Evolutionary conservation across 2,888 invertebrate species (phyloP), one percentile per base, ranked within the genome.

Genomic region (Oligia fasciuncula): DNA sequence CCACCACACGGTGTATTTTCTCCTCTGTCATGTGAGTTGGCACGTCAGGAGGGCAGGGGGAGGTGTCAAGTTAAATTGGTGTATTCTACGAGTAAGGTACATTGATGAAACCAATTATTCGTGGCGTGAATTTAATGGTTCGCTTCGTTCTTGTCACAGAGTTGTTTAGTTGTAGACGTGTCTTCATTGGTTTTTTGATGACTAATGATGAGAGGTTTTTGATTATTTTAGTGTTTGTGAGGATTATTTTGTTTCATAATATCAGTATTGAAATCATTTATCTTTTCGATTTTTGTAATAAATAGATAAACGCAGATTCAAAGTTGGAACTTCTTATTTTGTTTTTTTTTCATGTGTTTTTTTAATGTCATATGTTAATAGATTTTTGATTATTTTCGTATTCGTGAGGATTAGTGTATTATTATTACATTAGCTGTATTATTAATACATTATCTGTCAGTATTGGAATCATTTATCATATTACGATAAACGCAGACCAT

Each of bases 101-200:
- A 91, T 91, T 93, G 94, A 94, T 94, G 94, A 92, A 94, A 94
- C 93, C 93, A 95, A 95, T 95, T 95, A 95, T 93, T 92, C 91
- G 91, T 92, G 91, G 94, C 92, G 93, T 93, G 93, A 94, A 94
- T 94, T 94, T 94, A 94, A 93, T 93, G 93, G 91, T 92, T 87
- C 88, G 85, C 86, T 88, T 87, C 87, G 81, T 88, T 86, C 85
- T 87, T 83, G 85, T 87, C 87, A 88, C 81, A 88, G 88, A 88
- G 80, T 79, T 88, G 73, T 82, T 86, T 77, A 79, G 76, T 46
- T 72, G 74, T 77, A 89, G 88, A 87, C 66, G 72, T 79, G 83
- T n/a, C 82, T 66, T 80, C 68, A 75, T 82, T 85, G 79, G 6
- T 68, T 77, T 76, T 77, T 76, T 63, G 46, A 75, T 69, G 65